Base-by-base conservation (phyloP, 2,888 invertebrate genomes). In the Hemithea aestivaria region DNA sequence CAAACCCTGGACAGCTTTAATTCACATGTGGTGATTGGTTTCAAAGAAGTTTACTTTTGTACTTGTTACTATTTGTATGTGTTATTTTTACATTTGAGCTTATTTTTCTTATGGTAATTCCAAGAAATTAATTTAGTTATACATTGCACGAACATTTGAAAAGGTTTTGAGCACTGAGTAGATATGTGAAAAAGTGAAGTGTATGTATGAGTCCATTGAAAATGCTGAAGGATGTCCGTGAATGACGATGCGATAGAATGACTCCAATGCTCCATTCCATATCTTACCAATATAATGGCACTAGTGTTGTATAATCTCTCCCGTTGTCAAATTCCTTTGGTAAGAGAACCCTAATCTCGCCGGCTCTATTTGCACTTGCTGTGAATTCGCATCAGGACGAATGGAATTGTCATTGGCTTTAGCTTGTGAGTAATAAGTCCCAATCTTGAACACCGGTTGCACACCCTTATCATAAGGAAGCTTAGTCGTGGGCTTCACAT, bases 401-500 rank as follows among this genome's bases (percentile, higher is more conserved):
- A 87, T 87, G 0, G 82, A 82, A 48, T 87, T 87, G 42, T 85
- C 84, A 39, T 67, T 81, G 8, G 82, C 72, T 41, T 85, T 83
- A n/a, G 67, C 64, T 66, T 81, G 79, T 10, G 85, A 80, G 48
- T 84, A 87, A 45, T 69, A 78, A 0, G 88, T 87, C 16, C 87
- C 87, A 48, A 88, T 70, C 51, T 88, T 87, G 62, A 83, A 88
- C 6, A 82, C 58, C 1, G 81, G 68, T 37, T 78, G 77, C 1
- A 78, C 50, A 12, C 66, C 73, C 46, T 87, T 88, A 22, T 79
- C 80, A 41, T 74, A 80, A 1, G 83, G 79, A 40, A 75, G 89
- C 69, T 89, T 89, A 5, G 91, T 90, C 1, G 91, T 90, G 32
- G 79, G 65, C 59, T 75, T 58, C 40, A 71, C 66, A 20, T 78